Conservation (phyloP, 2,113 vertebrate genomes). For the Orycteropus afer region DNA sequence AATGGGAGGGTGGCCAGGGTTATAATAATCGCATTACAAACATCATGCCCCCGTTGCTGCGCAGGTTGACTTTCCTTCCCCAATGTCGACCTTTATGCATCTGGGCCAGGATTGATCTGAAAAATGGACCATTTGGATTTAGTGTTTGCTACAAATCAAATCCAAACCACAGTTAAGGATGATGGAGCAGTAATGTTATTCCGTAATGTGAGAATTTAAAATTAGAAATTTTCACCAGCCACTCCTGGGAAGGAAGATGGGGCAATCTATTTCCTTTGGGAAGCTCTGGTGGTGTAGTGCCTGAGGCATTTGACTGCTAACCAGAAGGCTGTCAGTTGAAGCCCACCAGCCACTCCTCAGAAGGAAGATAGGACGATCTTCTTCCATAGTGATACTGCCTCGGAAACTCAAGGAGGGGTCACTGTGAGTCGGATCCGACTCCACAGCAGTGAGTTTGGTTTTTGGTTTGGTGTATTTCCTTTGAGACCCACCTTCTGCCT, state of each 20-base stretch:
- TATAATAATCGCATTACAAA: background rate
- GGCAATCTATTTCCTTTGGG: background rate
- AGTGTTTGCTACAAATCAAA: conserved; percentile 1
- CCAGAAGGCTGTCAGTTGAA: no score
- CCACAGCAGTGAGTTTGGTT: no score
- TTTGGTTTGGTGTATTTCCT: no score
- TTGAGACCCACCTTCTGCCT: background rate
- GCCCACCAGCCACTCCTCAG: no score
- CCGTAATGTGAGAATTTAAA: background rate
- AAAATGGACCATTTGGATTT: conserved; percentile 17
- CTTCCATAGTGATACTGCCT: no score
- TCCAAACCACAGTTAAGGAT: background rate
- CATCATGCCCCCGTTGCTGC: background rate
- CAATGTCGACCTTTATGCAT: background rate
- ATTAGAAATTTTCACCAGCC: background rate
- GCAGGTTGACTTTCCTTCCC: background rate
- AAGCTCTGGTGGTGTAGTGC: no score
- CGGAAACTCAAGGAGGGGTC: no score
- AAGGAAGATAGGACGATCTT: no score
- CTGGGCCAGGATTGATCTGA: background rate
- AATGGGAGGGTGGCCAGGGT: background rate
- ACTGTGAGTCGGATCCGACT: no score
- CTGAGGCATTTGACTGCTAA: no score
- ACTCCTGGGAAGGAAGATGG: no score
- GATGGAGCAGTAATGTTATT: background rate